phyloP scores from a whole-genome alignment of 2,888 invertebrate genomes.

The Campopleginae sp. region DNA sequence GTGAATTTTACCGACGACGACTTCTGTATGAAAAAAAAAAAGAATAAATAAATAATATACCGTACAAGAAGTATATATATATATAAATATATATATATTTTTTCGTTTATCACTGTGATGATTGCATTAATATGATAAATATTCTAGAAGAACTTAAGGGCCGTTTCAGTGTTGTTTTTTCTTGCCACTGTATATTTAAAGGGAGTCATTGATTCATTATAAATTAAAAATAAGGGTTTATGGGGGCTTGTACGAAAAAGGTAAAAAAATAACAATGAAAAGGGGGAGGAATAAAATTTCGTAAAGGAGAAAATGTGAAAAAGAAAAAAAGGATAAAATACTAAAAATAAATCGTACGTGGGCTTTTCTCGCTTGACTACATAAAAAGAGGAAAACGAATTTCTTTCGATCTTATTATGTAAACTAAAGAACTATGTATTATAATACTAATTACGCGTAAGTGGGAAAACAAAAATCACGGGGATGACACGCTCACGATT shows the following conservation, averaged over 20 bases:
- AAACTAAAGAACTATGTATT: slow-evolving; percentile 77
- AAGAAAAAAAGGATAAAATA: slow-evolving; percentile 10
- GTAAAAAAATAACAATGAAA: slow-evolving; percentile 42
- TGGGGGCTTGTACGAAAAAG: slow-evolving; percentile 72
- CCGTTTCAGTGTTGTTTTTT: slow-evolving; percentile 81
- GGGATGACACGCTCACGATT: slow-evolving; percentile 65
- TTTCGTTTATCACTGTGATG: slow-evolving; percentile 83
- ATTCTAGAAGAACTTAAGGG: slow-evolving; percentile 76
- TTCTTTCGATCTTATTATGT: slow-evolving; percentile 77
- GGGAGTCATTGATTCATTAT: slow-evolving; percentile 71
- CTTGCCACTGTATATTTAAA: slow-evolving; percentile 77
- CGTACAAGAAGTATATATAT: slow-evolving; percentile 78
- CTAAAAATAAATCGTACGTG: slow-evolving; percentile 70
- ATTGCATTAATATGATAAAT: slow-evolving; percentile 79
- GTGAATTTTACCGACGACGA: slow-evolving; percentile 70
- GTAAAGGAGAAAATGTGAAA: slow-evolving; percentile 10
- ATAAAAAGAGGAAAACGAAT: slow-evolving; percentile 67
- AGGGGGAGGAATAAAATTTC: slow-evolving; percentile 17
- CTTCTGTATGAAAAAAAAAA: slow-evolving; percentile 64
- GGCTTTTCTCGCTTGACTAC: slow-evolving; percentile 77
- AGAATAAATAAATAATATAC: slow-evolving; percentile 65
- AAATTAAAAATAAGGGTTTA: slow-evolving; percentile 70
- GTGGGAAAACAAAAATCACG: slow-evolving; percentile 70
- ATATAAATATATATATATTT: slow-evolving; percentile 77
- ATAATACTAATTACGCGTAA: slow-evolving; percentile 71